A percentile compares a stretch with the other conserved stretches of the same genome.
phyloP scores from a whole-genome alignment of 2,113 vertebrate genomes.

The Poeciliopsis occidentalis region DNA sequence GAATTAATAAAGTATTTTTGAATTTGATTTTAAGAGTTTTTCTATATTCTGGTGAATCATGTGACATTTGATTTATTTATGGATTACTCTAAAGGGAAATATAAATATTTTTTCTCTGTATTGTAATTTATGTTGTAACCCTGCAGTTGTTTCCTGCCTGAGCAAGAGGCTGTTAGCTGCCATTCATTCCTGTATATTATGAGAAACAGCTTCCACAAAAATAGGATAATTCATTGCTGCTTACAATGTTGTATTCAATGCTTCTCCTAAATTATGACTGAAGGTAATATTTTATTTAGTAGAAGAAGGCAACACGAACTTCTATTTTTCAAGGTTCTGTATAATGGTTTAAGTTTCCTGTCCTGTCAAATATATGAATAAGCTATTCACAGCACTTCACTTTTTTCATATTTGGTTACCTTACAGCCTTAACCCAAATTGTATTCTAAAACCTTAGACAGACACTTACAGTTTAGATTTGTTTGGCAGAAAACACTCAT shows the following conservation, averaged over 20 bases:
- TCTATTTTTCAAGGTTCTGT: too few relatives aligned
- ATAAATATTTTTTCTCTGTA: slow-evolving; percentile 1
- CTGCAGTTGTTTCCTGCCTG: slow-evolving; percentile 35
- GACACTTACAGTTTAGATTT: too few relatives aligned
- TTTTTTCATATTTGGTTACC: too few relatives aligned
- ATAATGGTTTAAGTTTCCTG: too few relatives aligned
- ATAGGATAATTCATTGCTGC: slow-evolving; percentile 47
- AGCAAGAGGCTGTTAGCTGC: slow-evolving; percentile 45
- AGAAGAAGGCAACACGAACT: background rate
- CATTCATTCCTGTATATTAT: slow-evolving; percentile 26
- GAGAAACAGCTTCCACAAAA: slow-evolving; percentile 39
- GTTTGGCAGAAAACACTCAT: too few relatives aligned
- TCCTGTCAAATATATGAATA: too few relatives aligned
- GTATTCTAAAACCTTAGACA: too few relatives aligned
- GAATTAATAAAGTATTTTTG: too few relatives aligned
- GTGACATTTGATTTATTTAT: slow-evolving; percentile 25
- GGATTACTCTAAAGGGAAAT: slow-evolving; percentile 9
- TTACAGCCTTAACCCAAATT: too few relatives aligned
- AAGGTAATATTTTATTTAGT: too few relatives aligned
- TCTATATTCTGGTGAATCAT: background rate
- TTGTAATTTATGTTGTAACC: slow-evolving; percentile 29
- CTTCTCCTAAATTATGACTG: slow-evolving; percentile 5
- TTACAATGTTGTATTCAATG: slow-evolving; percentile 26
- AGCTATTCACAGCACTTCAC: too few relatives aligned
- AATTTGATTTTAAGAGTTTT: background rate